A percentile compares a stretch with the other conserved stretches of the same genome.
phyloP scores from a whole-genome alignment of 2,888 invertebrate species.

The Gonocerus acuteangulatus region DNA sequence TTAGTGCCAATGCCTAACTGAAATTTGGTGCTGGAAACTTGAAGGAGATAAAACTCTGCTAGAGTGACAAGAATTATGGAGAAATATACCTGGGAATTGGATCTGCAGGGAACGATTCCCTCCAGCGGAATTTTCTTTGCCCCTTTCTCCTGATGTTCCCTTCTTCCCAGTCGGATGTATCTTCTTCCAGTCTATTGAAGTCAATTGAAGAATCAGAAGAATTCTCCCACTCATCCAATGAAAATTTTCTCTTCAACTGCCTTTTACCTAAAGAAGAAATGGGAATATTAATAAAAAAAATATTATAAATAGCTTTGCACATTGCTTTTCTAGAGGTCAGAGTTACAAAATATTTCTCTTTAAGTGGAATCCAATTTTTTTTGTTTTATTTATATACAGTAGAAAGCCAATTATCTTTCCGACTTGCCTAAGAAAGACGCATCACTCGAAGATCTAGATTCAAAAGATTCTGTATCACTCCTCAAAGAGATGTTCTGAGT shows the following conservation, averaged over 20 bases:
- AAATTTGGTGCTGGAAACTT: too few species aligned
- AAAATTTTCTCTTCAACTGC: constrained; percentile 15
- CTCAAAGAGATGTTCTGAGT: not conserved
- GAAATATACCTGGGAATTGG: not conserved
- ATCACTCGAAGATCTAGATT: not conserved
- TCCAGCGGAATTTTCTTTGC: constrained; percentile 3
- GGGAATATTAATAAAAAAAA: not conserved
- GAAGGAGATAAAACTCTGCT: too few species aligned
- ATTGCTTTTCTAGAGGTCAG: not conserved
- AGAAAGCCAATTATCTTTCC: not conserved
- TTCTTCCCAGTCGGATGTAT: constrained; percentile 32
- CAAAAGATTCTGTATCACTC: not conserved
- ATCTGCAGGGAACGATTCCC: not conserved
- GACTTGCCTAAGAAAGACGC: constrained; percentile 1
- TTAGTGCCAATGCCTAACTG: too few species aligned
- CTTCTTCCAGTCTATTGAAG: constrained; percentile 15
- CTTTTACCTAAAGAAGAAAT: constrained; percentile 3
- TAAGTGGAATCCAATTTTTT: too few species aligned
- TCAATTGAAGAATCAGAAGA: constrained; percentile 22
- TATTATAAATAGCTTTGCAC: not conserved
- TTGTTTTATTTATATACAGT: not conserved
- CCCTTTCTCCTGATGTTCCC: constrained; percentile 27
- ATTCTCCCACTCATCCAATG: constrained; percentile 13
- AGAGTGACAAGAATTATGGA: not conserved
- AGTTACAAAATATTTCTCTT: too few species aligned